Percentiles rank a stretch among this genome's conserved stretches.
Conservation (phyloP, 2,888 invertebrate genomes). For the Eupeodes latifasciatus region DNA sequence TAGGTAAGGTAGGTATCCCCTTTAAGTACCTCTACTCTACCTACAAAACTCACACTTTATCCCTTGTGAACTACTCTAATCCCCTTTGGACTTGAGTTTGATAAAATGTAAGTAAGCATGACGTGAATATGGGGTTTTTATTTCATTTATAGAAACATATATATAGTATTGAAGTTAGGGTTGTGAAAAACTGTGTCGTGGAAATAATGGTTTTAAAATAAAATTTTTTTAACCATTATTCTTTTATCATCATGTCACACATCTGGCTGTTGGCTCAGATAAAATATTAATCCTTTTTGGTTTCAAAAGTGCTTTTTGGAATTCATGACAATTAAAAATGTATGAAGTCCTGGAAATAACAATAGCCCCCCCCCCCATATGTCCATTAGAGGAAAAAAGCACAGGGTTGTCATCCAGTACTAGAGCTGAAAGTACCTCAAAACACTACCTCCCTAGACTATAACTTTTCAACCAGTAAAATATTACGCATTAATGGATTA, state of each 20-base stretch:
- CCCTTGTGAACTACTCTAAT: constrained; percentile 20
- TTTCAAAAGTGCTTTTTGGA: too few relatives aligned
- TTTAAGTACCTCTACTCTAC: background rate
- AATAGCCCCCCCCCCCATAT: too few relatives aligned
- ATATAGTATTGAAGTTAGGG: background rate
- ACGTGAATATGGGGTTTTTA: background rate
- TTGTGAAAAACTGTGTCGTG: background rate
- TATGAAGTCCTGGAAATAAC: too few relatives aligned
- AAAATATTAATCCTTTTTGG: too few relatives aligned
- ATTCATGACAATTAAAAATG: too few relatives aligned
- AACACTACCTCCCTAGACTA: background rate
- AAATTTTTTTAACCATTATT: too few relatives aligned
- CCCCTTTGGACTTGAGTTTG: background rate
- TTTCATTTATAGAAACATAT: background rate
- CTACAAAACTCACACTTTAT: constrained; percentile 19
- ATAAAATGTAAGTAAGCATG: constrained; percentile 3
- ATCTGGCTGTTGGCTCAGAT: too few relatives aligned
- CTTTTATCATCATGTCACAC: too few relatives aligned
- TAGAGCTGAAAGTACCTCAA: background rate
- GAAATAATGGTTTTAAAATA: too few relatives aligned
- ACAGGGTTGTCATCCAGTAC: background rate
- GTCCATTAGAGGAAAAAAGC: too few relatives aligned
- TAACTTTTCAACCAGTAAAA: constrained; percentile 17
- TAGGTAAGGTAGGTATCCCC: background rate
- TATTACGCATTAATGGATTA: constrained; percentile 39